Conservation (phyloP, 2,888 invertebrate species). For the Athalia circularis region DNA sequence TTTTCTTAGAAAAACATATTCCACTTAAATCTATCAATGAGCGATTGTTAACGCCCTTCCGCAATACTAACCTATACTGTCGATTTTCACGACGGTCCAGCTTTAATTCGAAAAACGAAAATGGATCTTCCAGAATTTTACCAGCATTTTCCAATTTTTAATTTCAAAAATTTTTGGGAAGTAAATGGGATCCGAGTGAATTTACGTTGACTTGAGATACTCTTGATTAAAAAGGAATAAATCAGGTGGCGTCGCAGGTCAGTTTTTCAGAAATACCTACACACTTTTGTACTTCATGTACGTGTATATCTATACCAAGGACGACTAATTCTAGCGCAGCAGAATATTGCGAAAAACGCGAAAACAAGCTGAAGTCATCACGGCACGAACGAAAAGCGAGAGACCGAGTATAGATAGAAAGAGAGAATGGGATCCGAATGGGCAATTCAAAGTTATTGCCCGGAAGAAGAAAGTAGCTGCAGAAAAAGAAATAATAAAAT, state of each 20-base stretch:
- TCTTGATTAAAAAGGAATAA: slow-evolving; percentile 58
- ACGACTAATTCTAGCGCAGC: no score
- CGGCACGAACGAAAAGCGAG: background rate
- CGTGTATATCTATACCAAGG: background rate
- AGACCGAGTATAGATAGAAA: slow-evolving; percentile 3
- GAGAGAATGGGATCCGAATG: slow-evolving; percentile 31
- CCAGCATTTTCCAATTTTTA: no score
- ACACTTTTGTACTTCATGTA: no score
- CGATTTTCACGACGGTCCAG: no score
- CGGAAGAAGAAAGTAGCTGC: slow-evolving; percentile 26
- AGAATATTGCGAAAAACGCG: slow-evolving; percentile 1
- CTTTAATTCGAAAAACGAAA: no score
- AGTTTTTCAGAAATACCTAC: no score
- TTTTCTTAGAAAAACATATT: no score
- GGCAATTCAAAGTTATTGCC: slow-evolving; percentile 51
- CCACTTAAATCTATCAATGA: no score
- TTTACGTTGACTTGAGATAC: slow-evolving; percentile 50
- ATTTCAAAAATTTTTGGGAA: background rate
- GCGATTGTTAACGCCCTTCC: no score
- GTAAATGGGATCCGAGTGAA: background rate
- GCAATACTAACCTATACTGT: no score
- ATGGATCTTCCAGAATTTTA: no score
- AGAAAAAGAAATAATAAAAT: slow-evolving; percentile 55
- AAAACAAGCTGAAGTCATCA: slow-evolving; percentile 44
- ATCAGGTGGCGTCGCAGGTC: slow-evolving; percentile 51